Conservation (phyloP, 2,888 invertebrate species). For the Auanema freiburgensis region DNA sequence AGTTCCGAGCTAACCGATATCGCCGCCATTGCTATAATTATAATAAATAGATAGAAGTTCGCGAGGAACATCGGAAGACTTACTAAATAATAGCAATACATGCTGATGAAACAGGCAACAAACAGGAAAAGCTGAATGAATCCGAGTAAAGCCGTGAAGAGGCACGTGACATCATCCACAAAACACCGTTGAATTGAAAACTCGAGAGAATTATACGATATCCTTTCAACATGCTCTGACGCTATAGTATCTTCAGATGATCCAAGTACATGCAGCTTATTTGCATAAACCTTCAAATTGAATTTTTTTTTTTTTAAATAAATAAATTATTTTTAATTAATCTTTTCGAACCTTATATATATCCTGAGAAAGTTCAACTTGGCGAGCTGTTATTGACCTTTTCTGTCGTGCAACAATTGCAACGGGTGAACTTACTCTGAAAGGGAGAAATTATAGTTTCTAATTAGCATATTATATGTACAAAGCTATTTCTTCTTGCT, state of each 20-base stretch:
- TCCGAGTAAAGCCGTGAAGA: not conserved
- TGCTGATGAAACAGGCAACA: not conserved
- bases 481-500: not conserved
- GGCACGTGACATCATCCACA: not conserved
- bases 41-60: no score
- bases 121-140: not conserved
- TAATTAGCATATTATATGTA: not conserved
- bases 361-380: constrained; percentile 20
- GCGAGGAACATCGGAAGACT: not conserved
- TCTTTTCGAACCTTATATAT: constrained; percentile 14
- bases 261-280: no score
- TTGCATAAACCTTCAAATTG: no score
- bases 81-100: not conserved
- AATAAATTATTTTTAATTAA: not conserved
- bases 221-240: no score
- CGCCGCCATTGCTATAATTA: not conserved
- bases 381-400: constrained; percentile 10
- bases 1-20: not conserved
- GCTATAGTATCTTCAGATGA: no score
- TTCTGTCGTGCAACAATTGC: not conserved
- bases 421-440: not conserved
- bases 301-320: no score
- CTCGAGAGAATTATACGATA: no score
- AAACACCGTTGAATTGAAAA: not conserved
- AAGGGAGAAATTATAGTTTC: no score